These are phyloP conservation scores for Leptopilina boulardi DNA, from an alignment of 1,140 invertebrate species.

Conservation along the genomic window DNA sequence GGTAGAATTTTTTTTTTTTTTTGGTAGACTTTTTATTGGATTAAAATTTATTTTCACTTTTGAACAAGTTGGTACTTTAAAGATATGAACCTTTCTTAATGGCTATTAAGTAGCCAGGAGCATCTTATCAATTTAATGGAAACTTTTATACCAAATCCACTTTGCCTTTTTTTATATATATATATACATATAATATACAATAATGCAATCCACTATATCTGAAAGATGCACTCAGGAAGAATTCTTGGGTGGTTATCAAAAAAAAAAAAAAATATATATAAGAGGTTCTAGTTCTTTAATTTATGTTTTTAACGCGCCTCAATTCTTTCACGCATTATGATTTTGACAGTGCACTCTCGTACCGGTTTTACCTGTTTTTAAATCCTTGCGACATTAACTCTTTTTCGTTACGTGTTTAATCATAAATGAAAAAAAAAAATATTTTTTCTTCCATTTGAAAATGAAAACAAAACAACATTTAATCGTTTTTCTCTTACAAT, in stretches of 20 bases:
- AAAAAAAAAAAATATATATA: neutral
- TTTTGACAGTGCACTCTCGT: slow-evolving; percentile 5
- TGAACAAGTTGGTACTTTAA: neutral
- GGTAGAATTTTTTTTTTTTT: too few species aligned
- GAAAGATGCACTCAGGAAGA: slow-evolving; percentile 27
- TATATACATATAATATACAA: slow-evolving; percentile 10
- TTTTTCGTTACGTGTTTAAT: neutral
- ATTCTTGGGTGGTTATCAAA: slow-evolving; percentile 56
- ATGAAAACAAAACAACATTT: too few species aligned
- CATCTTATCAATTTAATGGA: slow-evolving; percentile 65
- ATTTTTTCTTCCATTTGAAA: neutral
- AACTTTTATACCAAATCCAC: slow-evolving; percentile 51
- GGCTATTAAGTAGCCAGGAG: slow-evolving; percentile 47
- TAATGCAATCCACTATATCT: neutral
- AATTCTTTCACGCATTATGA: slow-evolving; percentile 14
- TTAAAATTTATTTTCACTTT: neutral
- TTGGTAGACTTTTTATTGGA: slow-evolving; percentile 1
- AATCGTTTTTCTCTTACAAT: too few species aligned
- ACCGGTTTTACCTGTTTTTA: slow-evolving; percentile 15
- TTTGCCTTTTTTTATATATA: slow-evolving; percentile 11
- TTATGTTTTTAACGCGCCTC: neutral
- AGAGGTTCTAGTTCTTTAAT: slow-evolving; percentile 2
- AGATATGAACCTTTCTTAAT: slow-evolving; percentile 47
- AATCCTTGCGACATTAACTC: slow-evolving; percentile 1
- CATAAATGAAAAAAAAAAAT: neutral